Conservation (phyloP, 2,888 invertebrate species). For the Incurvaria masculella region DNA sequence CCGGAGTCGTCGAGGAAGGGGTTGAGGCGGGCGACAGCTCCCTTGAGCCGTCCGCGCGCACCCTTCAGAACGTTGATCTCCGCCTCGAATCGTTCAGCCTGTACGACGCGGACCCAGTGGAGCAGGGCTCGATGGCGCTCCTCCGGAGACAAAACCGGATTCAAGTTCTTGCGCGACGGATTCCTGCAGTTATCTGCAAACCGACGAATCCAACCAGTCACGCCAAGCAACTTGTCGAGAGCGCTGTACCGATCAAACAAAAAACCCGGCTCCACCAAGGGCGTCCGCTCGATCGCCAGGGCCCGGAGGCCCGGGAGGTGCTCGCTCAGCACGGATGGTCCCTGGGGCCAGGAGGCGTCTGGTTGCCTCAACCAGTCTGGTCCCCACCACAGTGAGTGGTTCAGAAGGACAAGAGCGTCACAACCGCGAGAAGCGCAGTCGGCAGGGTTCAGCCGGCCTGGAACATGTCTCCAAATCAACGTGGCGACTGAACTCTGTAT, state of each 20-base stretch:
- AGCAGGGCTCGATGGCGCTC: not conserved
- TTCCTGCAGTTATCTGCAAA: not conserved
- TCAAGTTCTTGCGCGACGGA: not conserved
- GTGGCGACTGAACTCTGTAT: not conserved
- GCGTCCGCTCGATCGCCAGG: not conserved
- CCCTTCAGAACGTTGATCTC: not conserved
- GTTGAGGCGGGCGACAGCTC: not conserved
- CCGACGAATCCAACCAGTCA: not conserved
- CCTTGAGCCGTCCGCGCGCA: not conserved
- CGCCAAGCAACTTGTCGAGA: not conserved
- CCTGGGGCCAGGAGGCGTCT: not conserved
- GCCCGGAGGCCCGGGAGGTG: not conserved
- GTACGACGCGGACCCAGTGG: not conserved
- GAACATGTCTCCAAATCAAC: slow-evolving; percentile 7
- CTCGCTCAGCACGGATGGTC: not conserved
- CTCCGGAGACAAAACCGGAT: not conserved
- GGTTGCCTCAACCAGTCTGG: not conserved
- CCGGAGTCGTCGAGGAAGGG: not conserved
- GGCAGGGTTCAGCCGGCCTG: slow-evolving; percentile 3
- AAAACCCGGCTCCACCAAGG: not conserved
- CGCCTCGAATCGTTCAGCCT: not conserved
- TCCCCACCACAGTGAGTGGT: slow-evolving; percentile 3
- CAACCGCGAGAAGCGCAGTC: slow-evolving; percentile 3
- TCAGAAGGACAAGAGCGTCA: not conserved
- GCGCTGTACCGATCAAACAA: not conserved